Evolutionary conservation across 1,140 invertebrate species (phyloP).

Genomic region (Drosophila pruinosa): DNA sequence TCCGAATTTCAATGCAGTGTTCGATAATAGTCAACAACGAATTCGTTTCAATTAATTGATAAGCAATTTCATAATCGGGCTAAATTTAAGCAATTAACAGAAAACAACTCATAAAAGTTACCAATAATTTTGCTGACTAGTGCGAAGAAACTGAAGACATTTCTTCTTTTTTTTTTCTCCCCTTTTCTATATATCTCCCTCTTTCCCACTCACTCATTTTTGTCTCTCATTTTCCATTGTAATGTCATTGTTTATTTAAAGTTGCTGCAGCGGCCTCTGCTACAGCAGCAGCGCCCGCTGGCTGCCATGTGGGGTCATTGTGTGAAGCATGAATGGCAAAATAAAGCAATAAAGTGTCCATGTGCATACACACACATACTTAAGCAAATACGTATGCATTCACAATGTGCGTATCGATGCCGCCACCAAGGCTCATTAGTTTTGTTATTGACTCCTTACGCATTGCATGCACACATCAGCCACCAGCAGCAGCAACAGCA

Average conservation of each 20-base stretch:
- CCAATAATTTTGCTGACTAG: conserved; percentile 7
- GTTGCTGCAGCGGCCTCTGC: conserved; percentile 37
- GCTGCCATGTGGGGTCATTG: conserved; percentile 75
- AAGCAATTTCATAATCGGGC: conserved; percentile 23
- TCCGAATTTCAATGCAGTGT: neutral
- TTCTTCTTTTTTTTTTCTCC: no score
- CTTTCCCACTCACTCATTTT: neutral
- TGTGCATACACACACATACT: neutral
- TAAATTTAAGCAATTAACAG: conserved; percentile 24
- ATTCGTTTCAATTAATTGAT: conserved; percentile 27
- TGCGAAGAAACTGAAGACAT: conserved; percentile 6
- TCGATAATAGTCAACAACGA: conserved; percentile 10
- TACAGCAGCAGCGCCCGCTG: conserved; percentile 41
- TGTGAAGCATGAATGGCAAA: conserved; percentile 70
- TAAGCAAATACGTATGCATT: conserved; percentile 9
- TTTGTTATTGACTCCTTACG: conserved; percentile 74
- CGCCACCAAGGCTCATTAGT: conserved; percentile 74
- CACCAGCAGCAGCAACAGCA: conserved; percentile 21
- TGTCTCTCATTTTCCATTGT: conserved; percentile 7
- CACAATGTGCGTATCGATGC: conserved; percentile 23
- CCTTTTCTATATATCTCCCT: neutral
- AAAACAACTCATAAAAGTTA: neutral
- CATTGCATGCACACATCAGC: conserved; percentile 26
- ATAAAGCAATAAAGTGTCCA: conserved; percentile 68
- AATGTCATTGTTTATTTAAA: conserved; percentile 47